These are phyloP conservation scores for Athalia circularis DNA, from an alignment of 2,888 invertebrate species.

Conservation along the genomic window DNA sequence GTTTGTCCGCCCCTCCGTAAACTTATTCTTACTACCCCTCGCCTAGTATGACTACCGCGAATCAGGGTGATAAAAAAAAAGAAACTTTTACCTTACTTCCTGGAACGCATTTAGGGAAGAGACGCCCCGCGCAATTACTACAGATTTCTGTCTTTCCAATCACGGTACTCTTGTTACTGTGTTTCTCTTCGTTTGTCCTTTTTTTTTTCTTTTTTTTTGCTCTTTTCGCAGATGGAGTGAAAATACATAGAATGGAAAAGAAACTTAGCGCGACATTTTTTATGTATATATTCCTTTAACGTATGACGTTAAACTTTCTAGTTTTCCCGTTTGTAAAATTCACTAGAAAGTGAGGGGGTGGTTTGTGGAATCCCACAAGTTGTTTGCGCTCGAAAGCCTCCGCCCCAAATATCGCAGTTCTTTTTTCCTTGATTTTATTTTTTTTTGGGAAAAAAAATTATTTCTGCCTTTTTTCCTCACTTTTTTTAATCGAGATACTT, in stretches of 20 bases:
- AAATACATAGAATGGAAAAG: too few relatives aligned
- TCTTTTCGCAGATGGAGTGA: too few relatives aligned
- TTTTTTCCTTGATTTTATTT: too few relatives aligned
- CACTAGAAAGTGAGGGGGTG: neutral
- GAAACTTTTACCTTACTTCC: slow-evolving; percentile 17
- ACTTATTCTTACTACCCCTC: neutral
- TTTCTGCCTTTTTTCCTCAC: too few relatives aligned
- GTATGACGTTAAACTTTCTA: neutral
- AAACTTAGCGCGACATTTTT: too few relatives aligned
- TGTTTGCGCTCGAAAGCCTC: neutral
- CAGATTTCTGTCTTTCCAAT: neutral
- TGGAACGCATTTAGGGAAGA: neutral
- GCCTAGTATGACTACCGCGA: neutral
- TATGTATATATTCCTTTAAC: too few relatives aligned
- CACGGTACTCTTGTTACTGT: too few relatives aligned
- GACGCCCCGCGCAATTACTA: neutral
- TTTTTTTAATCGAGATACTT: too few relatives aligned
- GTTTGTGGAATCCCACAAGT: slow-evolving; percentile 4
- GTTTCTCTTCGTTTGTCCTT: too few relatives aligned
- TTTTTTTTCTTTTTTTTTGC: too few relatives aligned
- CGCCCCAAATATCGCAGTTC: neutral
- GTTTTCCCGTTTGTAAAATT: neutral
- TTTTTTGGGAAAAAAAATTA: neutral
- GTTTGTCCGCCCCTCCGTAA: slow-evolving; percentile 17
- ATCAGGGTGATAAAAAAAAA: neutral